Evolutionary conservation across 2,113 vertebrate species (phyloP).

Genomic region (Tragelaphus buxtoni): DNA sequence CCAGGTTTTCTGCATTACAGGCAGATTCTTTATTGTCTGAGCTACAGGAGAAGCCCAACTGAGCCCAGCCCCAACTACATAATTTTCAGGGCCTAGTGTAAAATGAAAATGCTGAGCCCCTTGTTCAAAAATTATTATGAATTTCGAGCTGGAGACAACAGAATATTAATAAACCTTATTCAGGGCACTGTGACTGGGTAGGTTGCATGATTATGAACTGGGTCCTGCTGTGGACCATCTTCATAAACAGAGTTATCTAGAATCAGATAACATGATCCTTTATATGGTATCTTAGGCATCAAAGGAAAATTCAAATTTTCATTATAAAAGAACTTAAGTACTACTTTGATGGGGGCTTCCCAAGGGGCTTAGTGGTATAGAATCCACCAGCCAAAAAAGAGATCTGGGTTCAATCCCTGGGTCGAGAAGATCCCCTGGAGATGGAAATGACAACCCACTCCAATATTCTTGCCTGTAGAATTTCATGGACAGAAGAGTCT

Average conservation of each 20-base stretch:
- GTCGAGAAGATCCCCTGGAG: neutral
- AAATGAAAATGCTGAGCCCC: neutral
- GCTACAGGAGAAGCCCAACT: neutral
- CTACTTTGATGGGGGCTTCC: neutral
- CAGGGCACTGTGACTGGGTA: rapidly evolving
- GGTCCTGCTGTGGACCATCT: neutral
- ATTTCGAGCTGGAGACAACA: neutral
- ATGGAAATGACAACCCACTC: neutral
- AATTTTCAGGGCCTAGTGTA: neutral
- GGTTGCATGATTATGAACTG: rapidly evolving
- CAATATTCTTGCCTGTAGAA: neutral
- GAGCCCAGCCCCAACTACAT: neutral
- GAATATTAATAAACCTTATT: neutral
- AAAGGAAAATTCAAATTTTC: neutral
- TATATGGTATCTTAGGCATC: neutral
- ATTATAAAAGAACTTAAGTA: neutral
- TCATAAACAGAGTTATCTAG: neutral
- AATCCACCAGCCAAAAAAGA: neutral
- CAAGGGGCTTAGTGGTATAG: neutral
- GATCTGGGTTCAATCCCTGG: neutral
- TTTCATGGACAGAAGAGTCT: neutral
- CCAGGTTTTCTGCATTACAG: neutral
- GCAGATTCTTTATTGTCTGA: neutral
- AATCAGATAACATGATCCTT: neutral
- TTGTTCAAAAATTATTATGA: neutral